Conservation (phyloP, 2,113 vertebrate genomes). For the Phocoena sinus region DNA sequence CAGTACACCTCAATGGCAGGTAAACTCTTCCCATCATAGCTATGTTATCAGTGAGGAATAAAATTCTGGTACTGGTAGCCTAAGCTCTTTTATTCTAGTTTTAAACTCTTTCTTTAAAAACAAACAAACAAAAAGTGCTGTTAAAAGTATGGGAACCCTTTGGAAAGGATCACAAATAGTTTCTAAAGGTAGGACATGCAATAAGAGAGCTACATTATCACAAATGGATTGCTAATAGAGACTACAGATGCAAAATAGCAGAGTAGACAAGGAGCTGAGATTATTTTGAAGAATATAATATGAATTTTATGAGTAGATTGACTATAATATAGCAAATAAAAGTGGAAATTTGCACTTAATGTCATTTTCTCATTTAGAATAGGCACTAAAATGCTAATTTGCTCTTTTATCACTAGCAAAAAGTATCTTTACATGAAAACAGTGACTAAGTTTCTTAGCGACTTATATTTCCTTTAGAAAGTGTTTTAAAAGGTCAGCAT, state of each 20-base stretch:
- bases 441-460: neutral
- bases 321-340: neutral
- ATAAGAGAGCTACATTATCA: neutral
- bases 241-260: neutral
- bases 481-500: neutral
- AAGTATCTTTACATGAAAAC: neutral
- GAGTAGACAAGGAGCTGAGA: neutral
- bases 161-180: neutral
- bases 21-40: neutral
- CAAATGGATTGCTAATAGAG: neutral
- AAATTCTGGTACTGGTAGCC: neutral
- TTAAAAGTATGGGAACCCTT: neutral
- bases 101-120: neutral
- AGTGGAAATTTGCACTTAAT: neutral
- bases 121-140: neutral
- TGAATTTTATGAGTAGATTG: neutral
- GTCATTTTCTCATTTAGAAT: neutral
- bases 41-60: neutral
- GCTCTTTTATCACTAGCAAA: neutral
- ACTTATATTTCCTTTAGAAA: neutral
- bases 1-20: neutral
- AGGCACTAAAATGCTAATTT: neutral
- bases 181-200: neutral
- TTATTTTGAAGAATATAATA: neutral
- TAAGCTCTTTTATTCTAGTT: neutral